Conservation (phyloP, 2,797 vertebrate species). For the Anguilla marmorata region DNA sequence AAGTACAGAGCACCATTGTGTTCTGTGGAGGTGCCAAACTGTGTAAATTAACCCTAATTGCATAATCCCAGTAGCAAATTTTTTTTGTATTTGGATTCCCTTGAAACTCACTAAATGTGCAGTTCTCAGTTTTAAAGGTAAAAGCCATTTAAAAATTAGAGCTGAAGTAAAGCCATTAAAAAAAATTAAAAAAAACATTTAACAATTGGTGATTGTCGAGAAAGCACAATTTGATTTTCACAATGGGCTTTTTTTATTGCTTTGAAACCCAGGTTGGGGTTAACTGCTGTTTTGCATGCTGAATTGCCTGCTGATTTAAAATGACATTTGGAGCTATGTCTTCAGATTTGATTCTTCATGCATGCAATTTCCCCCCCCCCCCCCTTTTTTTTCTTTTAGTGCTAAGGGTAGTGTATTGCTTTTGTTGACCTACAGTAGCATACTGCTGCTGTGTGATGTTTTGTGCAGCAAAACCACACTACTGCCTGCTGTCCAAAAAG, state of each 20-base stretch:
- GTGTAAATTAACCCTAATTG: not conserved
- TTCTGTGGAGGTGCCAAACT: not conserved
- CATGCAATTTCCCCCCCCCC: not conserved
- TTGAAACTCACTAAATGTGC: not conserved
- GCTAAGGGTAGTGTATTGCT: not conserved
- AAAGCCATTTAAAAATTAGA: too few relatives aligned
- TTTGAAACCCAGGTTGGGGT: not conserved
- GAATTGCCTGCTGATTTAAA: constrained; percentile 75
- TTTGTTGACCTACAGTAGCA: not conserved
- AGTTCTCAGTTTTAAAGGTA: not conserved
- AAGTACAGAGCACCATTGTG: not conserved
- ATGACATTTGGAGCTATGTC: not conserved
- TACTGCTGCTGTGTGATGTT: constrained; percentile 8
- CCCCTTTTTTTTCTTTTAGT: not conserved
- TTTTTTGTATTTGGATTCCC: not conserved
- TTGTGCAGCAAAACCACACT: constrained; percentile 6
- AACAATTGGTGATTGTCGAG: not conserved
- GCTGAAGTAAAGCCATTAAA: not conserved
- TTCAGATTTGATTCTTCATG: not conserved
- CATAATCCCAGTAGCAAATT: not conserved
- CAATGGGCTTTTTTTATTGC: not conserved
- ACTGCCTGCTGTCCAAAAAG: constrained; percentile 26
- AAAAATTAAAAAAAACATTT: not conserved
- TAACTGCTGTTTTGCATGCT: constrained; percentile 49
- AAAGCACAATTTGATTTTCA: constrained; percentile 10